phyloP scores from a whole-genome alignment of 2,797 vertebrate species.

The Leptoclinus maculatus region DNA sequence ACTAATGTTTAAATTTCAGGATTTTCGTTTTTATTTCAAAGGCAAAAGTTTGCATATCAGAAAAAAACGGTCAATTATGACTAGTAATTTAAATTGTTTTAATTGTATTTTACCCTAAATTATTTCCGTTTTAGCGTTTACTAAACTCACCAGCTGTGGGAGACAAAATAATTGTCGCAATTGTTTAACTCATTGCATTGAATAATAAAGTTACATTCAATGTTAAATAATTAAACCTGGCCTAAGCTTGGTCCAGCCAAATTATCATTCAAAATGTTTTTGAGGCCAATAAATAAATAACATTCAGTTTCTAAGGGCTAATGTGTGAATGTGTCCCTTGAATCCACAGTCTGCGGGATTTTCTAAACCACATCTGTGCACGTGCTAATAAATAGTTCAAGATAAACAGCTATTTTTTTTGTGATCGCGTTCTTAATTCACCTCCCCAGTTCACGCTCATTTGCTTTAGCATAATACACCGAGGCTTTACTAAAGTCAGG shows the following conservation, averaged over 20 bases:
- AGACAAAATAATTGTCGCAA: neutral
- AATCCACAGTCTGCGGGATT: neutral
- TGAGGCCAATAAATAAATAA: neutral
- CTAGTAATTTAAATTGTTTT: neutral
- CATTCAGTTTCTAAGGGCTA: neutral
- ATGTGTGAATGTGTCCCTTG: neutral
- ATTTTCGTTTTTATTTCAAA: neutral
- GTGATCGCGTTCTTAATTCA: slow-evolving; percentile 16
- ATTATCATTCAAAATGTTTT: neutral
- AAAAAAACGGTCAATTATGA: neutral
- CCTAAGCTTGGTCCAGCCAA: neutral
- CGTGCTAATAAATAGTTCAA: slow-evolving; percentile 38
- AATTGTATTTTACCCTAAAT: neutral
- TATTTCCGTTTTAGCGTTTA: neutral
- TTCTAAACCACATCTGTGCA: neutral
- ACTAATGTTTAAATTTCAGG: neutral
- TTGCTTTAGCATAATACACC: slow-evolving; percentile 62
- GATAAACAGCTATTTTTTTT: slow-evolving; percentile 19
- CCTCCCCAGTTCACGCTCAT: slow-evolving; percentile 54
- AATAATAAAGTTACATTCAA: neutral
- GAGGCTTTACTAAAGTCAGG: slow-evolving; percentile 69
- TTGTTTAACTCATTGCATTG: neutral
- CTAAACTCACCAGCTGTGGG: neutral
- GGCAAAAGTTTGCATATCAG: neutral
- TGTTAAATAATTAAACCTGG: neutral